Evolutionary conservation across 37 sponge, comb jelly and placozoan species (phyloP), one percentile per base, ranked within the genome.

Genomic region (Cladorhizidae sp.): DNA sequence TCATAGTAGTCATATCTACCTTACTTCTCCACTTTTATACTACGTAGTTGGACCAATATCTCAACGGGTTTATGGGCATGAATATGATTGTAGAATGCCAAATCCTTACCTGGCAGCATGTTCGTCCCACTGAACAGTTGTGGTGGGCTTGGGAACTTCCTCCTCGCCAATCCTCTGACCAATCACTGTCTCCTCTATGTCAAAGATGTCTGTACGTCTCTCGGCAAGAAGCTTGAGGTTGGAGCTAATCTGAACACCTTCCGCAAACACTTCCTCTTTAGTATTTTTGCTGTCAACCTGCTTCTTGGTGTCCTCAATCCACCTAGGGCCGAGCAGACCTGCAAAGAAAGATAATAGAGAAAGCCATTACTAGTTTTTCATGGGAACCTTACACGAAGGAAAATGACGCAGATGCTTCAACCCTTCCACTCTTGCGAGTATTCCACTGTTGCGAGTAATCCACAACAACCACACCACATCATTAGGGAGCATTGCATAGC

Each of bases 201-300:
- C 98, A 73, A 97, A 97, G 64, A 97, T 97, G 73, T 97, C 98
- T 0, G 98, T 97, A 83, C 98, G 84, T 58, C 92, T 21, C 70
- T 90, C 83, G 57, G 98, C 98, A 18, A 97, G 76, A 15, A 85
- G 62, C 58, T 87, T 89, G 43, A 97, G 80, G 64, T 59, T 92
- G 31, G 87, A 67, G 29, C 82, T 84, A 26, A 97, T 86, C 73
- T 93, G 87, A 40, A 77, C 39, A 14, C 98, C 98, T 36, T 80
- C 86, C 21, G 93, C 95, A 78, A 80, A 95, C 33, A 86, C 88
- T 22, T 88, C 95, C 41, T 90, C 91, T 77, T 97, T 89, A 3
- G 82, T 42, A 77, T 83, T 92, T 77, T 85, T 92, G 67, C 92
- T 93, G 45, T 87, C 83, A 17, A 87, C 59, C 43, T 81, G 65